Evolutionary conservation across 2,113 vertebrate genomes (phyloP).

Genomic region (Leuciscus idus): DNA sequence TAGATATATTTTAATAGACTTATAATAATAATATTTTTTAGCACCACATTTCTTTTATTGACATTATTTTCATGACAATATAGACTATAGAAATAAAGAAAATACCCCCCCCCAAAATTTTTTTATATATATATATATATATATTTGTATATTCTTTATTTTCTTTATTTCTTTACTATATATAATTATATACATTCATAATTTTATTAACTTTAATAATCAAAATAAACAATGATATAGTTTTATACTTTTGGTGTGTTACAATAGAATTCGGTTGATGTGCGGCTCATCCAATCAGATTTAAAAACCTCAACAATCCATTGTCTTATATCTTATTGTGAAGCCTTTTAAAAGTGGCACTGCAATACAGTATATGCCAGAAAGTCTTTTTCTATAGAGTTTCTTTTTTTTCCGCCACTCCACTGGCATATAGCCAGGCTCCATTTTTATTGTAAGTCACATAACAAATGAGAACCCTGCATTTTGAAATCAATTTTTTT

Average conservation of each 20-base stretch:
- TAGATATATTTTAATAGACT: too few species aligned
- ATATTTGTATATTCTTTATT: too few species aligned
- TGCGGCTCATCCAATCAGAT: background rate
- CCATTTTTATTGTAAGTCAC: background rate
- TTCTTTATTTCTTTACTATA: too few species aligned
- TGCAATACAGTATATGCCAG: background rate
- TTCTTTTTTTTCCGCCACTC: background rate
- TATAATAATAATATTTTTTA: too few species aligned
- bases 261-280: background rate
- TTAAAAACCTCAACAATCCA: background rate
- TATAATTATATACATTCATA: too few species aligned
- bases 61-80: too few species aligned
- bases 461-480: constrained; percentile 11
- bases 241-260: background rate
- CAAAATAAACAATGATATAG: background rate
- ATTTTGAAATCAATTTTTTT: constrained; percentile 14
- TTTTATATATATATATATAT: too few species aligned
- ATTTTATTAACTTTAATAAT: background rate
- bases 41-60: too few species aligned
- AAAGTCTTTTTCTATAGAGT: background rate
- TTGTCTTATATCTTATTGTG: background rate
- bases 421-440: background rate
- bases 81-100: too few species aligned
- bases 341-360: background rate
- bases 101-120: too few species aligned